These are phyloP conservation scores for Rhadinocentrus ornatus DNA, from an alignment of 2,797 vertebrate genomes.

Conservation along the genomic window DNA sequence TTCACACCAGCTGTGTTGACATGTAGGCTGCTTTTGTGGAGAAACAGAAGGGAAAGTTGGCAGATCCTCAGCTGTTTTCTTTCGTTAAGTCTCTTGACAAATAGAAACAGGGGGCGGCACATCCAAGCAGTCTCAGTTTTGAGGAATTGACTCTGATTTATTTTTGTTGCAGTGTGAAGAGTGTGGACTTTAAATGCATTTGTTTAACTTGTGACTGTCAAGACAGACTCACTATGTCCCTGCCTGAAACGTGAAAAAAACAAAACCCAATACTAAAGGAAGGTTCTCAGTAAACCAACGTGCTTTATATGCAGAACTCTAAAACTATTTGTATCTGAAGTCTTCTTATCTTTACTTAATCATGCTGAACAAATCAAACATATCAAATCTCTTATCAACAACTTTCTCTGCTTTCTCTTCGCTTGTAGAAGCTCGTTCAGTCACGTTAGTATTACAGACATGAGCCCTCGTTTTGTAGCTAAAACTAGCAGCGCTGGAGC, in stretches of 20 bases:
- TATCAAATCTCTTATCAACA: no score
- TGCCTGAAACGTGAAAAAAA: background rate
- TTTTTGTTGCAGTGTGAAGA: slow-evolving; percentile 6
- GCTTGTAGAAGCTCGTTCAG: no score
- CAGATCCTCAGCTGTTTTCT: slow-evolving; percentile 29
- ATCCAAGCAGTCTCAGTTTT: slow-evolving; percentile 6
- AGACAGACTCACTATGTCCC: no score
- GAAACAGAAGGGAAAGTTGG: slow-evolving; percentile 33
- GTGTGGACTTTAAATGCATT: background rate
- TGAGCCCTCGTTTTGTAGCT: no score
- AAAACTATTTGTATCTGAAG: background rate
- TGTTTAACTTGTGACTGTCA: background rate
- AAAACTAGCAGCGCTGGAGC: no score
- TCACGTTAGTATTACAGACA: no score
- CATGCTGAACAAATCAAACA: no score
- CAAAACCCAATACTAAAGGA: background rate
- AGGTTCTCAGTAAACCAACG: no score
- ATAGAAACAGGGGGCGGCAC: background rate
- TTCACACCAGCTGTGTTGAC: background rate
- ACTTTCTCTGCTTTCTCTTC: no score
- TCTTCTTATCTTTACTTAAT: background rate
- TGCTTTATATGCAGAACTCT: background rate
- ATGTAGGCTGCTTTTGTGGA: background rate
- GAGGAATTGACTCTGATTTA: background rate
- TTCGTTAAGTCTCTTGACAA: slow-evolving; percentile 9